These are phyloP conservation scores for Trichomycterus rosablanca DNA, from an alignment of 2,113 vertebrate genomes.

Conservation along the genomic window DNA sequence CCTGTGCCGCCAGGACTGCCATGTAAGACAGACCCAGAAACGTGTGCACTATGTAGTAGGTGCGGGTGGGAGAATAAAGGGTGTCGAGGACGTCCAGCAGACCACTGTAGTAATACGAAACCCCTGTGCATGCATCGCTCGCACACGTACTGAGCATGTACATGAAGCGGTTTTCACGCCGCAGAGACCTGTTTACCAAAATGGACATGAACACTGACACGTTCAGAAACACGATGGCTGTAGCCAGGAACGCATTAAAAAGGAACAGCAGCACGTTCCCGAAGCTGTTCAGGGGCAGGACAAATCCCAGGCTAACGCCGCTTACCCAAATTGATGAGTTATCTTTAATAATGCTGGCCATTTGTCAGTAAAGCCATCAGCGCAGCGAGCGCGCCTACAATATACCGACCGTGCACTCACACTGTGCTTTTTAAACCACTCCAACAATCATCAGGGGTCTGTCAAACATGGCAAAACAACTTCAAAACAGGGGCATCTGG, in stretches of 20 bases:
- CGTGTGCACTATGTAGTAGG: constrained; percentile 60
- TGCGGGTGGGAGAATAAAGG: constrained; percentile 57
- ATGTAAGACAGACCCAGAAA: constrained; percentile 71
- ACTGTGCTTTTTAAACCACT: background rate
- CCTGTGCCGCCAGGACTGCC: constrained; percentile 70
- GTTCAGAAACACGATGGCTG: constrained; percentile 63
- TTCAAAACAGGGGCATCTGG: background rate
- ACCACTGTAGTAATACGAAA: constrained; percentile 67
- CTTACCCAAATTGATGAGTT: constrained; percentile 16
- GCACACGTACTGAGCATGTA: constrained; percentile 74
- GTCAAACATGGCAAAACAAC: background rate
- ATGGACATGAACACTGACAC: constrained; percentile 61
- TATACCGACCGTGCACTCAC: background rate
- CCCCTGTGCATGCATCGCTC: constrained; percentile 68
- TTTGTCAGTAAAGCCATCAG: constrained; percentile 9
- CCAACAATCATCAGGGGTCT: background rate
- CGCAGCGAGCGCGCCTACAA: background rate
- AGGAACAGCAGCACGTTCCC: constrained; percentile 64
- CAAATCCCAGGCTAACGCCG: constrained; percentile 42
- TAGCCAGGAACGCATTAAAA: constrained; percentile 57
- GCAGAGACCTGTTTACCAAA: constrained; percentile 55
- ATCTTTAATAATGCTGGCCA: constrained; percentile 10
- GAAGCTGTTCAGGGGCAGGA: constrained; percentile 61
- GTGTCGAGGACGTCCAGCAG: constrained; percentile 60
- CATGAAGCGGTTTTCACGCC: constrained; percentile 69